A percentile compares a stretch with the other conserved stretches of the same genome.
Conservation (phyloP, 2,888 invertebrate species). For the Dicyrtomina minuta region DNA sequence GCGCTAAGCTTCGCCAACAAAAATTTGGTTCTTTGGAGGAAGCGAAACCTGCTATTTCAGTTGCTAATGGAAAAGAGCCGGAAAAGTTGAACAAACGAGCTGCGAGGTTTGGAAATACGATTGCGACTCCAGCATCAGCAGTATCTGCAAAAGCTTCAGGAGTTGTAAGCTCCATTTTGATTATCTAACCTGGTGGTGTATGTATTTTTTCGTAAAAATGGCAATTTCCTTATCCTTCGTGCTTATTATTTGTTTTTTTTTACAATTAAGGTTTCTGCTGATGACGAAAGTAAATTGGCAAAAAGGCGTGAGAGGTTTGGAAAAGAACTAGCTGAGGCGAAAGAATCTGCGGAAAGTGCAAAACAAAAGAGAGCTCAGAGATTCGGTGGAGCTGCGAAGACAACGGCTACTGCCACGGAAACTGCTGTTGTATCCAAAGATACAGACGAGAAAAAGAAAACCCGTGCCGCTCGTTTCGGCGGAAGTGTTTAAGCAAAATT, state of each 20-base stretch:
- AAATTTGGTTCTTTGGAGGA: constrained; percentile 35
- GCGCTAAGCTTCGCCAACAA: constrained; percentile 35
- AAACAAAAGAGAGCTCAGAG: constrained; percentile 41
- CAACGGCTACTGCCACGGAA: constrained; percentile 16
- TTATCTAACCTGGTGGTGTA: no score
- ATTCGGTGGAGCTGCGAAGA: constrained; percentile 30
- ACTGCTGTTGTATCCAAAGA: not conserved
- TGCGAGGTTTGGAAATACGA: constrained; percentile 38
- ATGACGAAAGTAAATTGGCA: constrained; percentile 36
- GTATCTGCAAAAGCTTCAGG: not conserved
- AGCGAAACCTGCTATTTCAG: not conserved
- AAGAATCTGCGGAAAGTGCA: constrained; percentile 30
- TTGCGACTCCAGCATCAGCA: constrained; percentile 12
- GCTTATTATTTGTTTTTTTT: no score
- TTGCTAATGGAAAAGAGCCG: not conserved
- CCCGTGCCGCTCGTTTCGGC: constrained; percentile 44
- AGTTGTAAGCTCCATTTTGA: not conserved
- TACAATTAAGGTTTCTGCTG: constrained; percentile 37
- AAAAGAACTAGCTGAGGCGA: constrained; percentile 12
- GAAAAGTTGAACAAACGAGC: constrained; percentile 37
- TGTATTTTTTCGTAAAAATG: no score
- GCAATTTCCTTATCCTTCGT: not conserved
- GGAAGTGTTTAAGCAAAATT: not conserved
- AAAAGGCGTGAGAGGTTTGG: constrained; percentile 43
- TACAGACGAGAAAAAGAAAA: constrained; percentile 36